Conservation (phyloP, 2,797 vertebrate genomes). For the Girardinus metallicus region DNA sequence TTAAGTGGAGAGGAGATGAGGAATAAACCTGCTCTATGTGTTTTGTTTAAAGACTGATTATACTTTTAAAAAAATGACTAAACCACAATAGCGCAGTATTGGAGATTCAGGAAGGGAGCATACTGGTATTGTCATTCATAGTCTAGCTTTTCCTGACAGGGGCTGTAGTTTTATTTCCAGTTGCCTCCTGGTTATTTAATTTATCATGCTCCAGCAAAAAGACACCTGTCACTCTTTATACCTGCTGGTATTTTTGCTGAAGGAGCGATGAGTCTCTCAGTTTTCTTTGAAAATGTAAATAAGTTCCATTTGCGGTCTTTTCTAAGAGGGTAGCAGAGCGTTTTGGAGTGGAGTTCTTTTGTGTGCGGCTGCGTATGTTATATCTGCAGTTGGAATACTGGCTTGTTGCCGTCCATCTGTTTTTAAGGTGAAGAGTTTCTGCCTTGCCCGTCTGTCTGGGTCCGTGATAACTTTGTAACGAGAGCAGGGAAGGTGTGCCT, state of each 20-base stretch:
- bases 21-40: constrained; percentile 37
- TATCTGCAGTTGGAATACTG: constrained; percentile 10
- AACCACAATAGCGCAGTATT: background rate
- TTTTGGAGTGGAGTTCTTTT: constrained; percentile 58
- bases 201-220: constrained; percentile 38
- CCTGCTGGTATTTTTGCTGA: constrained; percentile 37
- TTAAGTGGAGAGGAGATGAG: constrained; percentile 45
- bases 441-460: constrained; percentile 21
- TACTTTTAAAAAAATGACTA: constrained; percentile 31
- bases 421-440: constrained; percentile 40
- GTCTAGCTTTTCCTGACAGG: constrained; percentile 42
- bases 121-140: constrained; percentile 63
- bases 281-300: constrained; percentile 77
- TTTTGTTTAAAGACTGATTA: constrained; percentile 46
- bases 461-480: constrained; percentile 38
- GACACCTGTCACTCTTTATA: constrained; percentile 51
- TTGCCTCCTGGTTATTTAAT: constrained; percentile 56
- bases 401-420: constrained; percentile 16
- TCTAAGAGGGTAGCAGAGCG: constrained; percentile 61
- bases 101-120: constrained; percentile 16
- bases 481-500: constrained; percentile 4
- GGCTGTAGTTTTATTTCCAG: constrained; percentile 51
- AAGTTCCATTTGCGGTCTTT: constrained; percentile 71
- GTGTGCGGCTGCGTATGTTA: constrained; percentile 11
- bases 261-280: constrained; percentile 54